Base-by-base conservation (phyloP, 2,888 invertebrate species). In the Drosophila niveifrons region DNA sequence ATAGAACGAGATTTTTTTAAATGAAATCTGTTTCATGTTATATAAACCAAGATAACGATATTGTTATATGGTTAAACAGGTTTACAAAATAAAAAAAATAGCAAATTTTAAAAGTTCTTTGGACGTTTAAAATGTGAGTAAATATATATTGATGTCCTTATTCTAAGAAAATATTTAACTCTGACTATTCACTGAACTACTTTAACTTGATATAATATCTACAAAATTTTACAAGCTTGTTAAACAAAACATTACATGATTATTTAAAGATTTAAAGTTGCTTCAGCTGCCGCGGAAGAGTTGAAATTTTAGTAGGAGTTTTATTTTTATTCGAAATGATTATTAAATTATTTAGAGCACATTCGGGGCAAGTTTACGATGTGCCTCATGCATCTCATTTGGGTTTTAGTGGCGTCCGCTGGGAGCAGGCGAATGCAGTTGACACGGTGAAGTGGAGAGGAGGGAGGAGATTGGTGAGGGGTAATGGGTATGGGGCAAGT, bases 341-440 rank as follows among this genome's bases (percentile, higher is more conserved):
- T 62, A 75, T 64, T 72, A 82, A 74, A 73, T 77, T 77, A 82
- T 79, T 80, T 80, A 80, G 67, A 62, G 71, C 59, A 55, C 68
- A 69, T 69, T 68, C 41, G 62, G 63, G 28, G 80, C 34, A 76
- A 79, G 74, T 83, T 83, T 82, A 83, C 77, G 88, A 85, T 57
- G 69, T 87, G 75, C 65, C 68, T 56, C 69, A 52, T 81, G 89
- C 79, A 80, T 85, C 87, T 87, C 84, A 83, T 85, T 89, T 83
- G 72, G 67, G 78, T 68, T 73, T 82, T 82, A 62, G 65, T 74
- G 65, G 52, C 69, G 44, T 62, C 83, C 83, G 29, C 50, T 58
- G 88, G 88, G 83, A 71, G 34, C 41, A 23, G 59, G 11, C 79
- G 58, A 46, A 17, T 68, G 80, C 63, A 67, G 64, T 29, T 31